A percentile compares a stretch with the other conserved stretches of the same genome.
phyloP scores from a whole-genome alignment of 1,140 invertebrate genomes.

The Lucilia cuprina region DNA sequence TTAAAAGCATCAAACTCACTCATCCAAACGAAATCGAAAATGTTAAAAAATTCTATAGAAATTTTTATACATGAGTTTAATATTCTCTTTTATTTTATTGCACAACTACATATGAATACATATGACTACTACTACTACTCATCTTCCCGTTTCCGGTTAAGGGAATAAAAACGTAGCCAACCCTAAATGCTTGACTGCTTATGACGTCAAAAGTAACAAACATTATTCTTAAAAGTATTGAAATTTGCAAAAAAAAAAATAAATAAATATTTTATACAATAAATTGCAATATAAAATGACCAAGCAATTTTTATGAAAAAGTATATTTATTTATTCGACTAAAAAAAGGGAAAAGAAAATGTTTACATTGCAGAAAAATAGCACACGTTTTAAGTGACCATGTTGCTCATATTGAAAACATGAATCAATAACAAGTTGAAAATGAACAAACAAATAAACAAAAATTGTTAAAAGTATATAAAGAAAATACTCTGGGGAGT shows the following conservation, averaged over 20 bases:
- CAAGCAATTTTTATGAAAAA: conserved; percentile 36
- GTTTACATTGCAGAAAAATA: not conserved
- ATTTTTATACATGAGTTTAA: not conserved
- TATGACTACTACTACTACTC: not conserved
- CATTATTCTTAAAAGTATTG: not conserved
- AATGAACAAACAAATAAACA: conserved; percentile 1
- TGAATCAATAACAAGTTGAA: conserved; percentile 5
- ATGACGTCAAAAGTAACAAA: not conserved
- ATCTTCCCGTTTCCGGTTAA: conserved; percentile 4
- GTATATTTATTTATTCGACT: not conserved
- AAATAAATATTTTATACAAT: not conserved
- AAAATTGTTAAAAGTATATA: not conserved
- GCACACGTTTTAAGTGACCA: not conserved
- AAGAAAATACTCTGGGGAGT: not conserved
- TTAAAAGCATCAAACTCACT: not conserved
- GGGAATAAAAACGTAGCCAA: not conserved
- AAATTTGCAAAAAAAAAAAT: not conserved
- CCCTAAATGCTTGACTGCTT: not conserved
- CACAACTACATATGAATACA: not conserved
- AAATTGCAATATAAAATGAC: conserved; percentile 32
- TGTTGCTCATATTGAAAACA: not conserved
- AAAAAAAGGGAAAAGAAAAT: not conserved
- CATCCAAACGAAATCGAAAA: not conserved
- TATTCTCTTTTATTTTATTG: not conserved
- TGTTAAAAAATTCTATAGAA: not conserved